A percentile compares a stretch with the other conserved stretches of the same genome.
These are phyloP conservation scores for Mormyrus hasselquistii DNA, from an alignment of 2,797 vertebrate species.

Conservation along the genomic window DNA sequence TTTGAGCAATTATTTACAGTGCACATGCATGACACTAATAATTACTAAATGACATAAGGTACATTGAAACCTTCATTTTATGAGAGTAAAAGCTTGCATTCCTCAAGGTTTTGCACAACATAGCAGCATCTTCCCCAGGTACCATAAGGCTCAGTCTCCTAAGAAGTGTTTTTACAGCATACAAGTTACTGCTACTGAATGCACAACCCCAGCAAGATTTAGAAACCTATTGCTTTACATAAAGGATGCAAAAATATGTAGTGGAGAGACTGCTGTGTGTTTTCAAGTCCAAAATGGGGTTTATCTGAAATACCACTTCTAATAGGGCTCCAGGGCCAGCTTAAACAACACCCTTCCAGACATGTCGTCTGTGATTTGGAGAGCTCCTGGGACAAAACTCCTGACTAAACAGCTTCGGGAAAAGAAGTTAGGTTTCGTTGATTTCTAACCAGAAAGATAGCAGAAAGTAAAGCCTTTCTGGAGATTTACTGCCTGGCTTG, in stretches of 20 bases:
- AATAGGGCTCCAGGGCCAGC: neutral
- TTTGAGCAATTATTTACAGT: neutral
- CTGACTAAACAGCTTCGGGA: neutral
- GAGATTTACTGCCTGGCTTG: neutral
- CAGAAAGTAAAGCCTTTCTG: neutral
- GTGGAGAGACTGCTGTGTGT: neutral
- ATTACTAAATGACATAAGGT: neutral
- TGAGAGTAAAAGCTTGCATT: neutral
- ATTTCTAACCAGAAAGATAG: neutral
- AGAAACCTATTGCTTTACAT: neutral
- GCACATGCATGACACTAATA: neutral
- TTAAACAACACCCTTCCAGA: neutral
- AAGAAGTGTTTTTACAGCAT: neutral
- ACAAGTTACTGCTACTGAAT: neutral
- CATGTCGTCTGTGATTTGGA: neutral
- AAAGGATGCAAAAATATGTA: neutral
- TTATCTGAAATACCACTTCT: neutral
- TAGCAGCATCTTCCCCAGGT: neutral
- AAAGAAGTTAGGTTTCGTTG: neutral
- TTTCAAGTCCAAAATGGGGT: neutral
- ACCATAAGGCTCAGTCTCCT: neutral
- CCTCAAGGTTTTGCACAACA: neutral
- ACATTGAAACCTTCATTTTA: neutral
- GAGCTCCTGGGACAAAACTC: neutral
- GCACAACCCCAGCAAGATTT: neutral